These are phyloP conservation scores for Apoderus coryli DNA, from an alignment of 2,888 invertebrate species.

Conservation along the genomic window DNA sequence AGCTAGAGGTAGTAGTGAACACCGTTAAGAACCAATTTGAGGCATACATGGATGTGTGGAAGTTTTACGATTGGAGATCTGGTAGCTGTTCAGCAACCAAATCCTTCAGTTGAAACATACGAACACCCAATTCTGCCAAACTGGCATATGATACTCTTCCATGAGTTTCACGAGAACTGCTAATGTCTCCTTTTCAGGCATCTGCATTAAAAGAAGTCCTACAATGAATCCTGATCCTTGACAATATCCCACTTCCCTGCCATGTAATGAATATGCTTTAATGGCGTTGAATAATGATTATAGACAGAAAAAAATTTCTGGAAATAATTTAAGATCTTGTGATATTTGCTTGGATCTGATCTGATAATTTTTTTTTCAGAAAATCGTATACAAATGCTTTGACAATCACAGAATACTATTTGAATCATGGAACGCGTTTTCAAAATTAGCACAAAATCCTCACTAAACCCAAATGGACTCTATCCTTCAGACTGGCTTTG, in stretches of 20 bases:
- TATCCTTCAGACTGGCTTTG: conserved; percentile 58
- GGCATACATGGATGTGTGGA: conserved; percentile 96
- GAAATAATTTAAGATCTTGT: too few species aligned
- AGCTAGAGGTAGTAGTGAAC: conserved; percentile 94
- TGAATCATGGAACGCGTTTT: conserved; percentile 49
- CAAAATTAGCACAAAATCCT: conserved; percentile 49
- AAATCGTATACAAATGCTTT: too few species aligned
- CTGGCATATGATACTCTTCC: conserved; percentile 93
- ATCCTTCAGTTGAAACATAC: conserved; percentile 97
- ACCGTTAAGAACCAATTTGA: conserved; percentile 97
- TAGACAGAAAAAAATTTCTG: too few species aligned
- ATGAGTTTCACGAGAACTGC: conserved; percentile 93
- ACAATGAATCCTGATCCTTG: conserved; percentile 99
- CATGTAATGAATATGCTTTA: conserved; percentile 97
- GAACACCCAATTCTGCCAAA: conserved; percentile 96
- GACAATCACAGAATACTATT: neutral
- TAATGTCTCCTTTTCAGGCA: conserved; percentile 99
- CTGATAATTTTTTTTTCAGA: too few species aligned
- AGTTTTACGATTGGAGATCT: conserved; percentile 79
- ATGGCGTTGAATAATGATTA: conserved; percentile 98
- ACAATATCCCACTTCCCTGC: conserved; percentile 96
- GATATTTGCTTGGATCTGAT: too few species aligned
- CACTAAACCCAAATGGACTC: conserved; percentile 41
- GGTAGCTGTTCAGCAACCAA: conserved; percentile 87
- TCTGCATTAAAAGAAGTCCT: conserved; percentile 96